Percentiles rank a stretch among this genome's conserved stretches.
These are phyloP conservation scores for Dicyrtomina minuta DNA, from an alignment of 2,888 invertebrate species.

Conservation along the genomic window DNA sequence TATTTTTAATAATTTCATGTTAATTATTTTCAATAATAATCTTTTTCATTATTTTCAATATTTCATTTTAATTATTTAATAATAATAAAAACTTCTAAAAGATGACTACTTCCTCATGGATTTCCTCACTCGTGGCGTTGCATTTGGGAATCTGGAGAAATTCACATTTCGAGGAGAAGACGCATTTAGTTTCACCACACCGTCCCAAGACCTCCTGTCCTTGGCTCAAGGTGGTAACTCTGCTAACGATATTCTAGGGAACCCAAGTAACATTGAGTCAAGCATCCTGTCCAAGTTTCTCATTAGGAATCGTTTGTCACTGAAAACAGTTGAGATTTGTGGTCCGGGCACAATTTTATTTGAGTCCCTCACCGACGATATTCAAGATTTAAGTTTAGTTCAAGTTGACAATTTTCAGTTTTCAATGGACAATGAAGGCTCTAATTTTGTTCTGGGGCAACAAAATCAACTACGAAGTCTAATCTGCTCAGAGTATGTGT, in stretches of 20 bases:
- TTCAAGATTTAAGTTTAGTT: conserved; percentile 1
- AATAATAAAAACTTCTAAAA: background rate
- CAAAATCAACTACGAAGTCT: background rate
- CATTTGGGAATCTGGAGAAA: conserved; percentile 10
- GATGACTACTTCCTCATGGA: conserved; percentile 26
- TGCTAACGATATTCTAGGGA: background rate
- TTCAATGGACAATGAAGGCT: conserved; percentile 12
- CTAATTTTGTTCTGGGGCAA: conserved; percentile 1
- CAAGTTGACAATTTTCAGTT: conserved; percentile 11
- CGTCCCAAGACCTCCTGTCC: background rate
- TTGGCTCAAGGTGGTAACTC: no score
- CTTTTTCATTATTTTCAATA: no score
- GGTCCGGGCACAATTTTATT: conserved; percentile 1
- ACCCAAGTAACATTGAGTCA: conserved; percentile 6
- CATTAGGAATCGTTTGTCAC: background rate
- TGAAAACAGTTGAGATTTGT: conserved; percentile 2
- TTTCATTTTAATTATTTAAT: no score
- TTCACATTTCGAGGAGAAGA: conserved; percentile 17
- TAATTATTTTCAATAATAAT: no score
- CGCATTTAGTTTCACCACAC: background rate
- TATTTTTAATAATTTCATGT: no score
- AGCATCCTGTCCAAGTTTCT: conserved; percentile 6
- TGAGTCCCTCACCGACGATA: background rate
- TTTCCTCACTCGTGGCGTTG: conserved; percentile 15
- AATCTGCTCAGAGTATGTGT: conserved; percentile 4